Evolutionary conservation across 2,888 invertebrate genomes (phyloP).

Genomic region (Hyles lineata): DNA sequence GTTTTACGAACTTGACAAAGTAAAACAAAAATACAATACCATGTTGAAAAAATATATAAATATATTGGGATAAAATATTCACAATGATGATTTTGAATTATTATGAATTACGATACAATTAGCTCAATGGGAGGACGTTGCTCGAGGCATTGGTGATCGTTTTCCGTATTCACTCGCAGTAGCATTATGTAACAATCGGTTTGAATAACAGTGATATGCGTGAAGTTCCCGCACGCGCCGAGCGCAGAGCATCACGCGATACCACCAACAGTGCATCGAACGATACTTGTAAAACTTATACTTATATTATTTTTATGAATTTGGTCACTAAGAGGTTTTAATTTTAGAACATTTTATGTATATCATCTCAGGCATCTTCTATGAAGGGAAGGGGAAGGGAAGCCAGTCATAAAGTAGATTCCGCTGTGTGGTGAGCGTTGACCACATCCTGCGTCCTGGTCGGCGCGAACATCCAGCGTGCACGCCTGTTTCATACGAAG

Average conservation of each 20-base stretch:
- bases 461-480: slow-evolving; percentile 1
- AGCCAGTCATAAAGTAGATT: neutral
- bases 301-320: too few relatives aligned
- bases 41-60: too few relatives aligned
- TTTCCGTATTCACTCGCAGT: neutral
- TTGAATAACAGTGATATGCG: neutral
- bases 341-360: neutral
- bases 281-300: too few relatives aligned
- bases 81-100: too few relatives aligned
- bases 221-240: neutral
- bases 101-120: too few relatives aligned
- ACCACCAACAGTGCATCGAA: neutral
- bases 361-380: neutral
- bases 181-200: neutral
- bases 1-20: too few relatives aligned
- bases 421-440: neutral
- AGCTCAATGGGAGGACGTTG: too few relatives aligned
- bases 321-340: too few relatives aligned
- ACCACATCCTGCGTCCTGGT: slow-evolving; percentile 7
- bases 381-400: too few relatives aligned
- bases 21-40: too few relatives aligned
- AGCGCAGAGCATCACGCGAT: neutral
- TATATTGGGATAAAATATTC: too few relatives aligned
- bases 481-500: neutral
- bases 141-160: too few relatives aligned